Percentiles rank a stretch among this genome's conserved stretches.
phyloP scores from a whole-genome alignment of 2,888 invertebrate species.

The Hypomecis atomaria region DNA sequence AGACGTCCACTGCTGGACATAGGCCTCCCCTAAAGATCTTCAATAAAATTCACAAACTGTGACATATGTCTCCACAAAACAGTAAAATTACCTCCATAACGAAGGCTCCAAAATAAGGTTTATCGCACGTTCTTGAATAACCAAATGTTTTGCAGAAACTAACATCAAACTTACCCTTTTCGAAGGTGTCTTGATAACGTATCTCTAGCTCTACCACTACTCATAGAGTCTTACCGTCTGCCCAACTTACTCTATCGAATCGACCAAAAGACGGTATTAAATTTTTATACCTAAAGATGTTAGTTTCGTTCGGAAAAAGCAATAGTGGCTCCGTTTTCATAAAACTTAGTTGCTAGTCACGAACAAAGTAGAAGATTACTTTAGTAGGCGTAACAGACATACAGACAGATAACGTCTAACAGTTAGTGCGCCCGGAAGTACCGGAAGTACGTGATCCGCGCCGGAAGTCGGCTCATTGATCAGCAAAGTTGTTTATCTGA shows the following conservation, averaged over 20 bases:
- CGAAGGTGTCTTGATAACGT: neutral
- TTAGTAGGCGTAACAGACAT: slow-evolving; percentile 26
- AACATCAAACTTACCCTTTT: neutral
- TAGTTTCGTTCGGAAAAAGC: neutral
- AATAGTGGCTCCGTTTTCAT: neutral
- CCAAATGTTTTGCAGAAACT: too few relatives aligned
- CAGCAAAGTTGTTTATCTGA: slow-evolving; percentile 16
- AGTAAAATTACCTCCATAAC: too few relatives aligned
- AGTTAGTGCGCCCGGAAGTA: slow-evolving; percentile 15
- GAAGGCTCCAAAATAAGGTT: too few relatives aligned
- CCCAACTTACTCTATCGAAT: neutral
- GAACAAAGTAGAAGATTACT: slow-evolving; percentile 23
- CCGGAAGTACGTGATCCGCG: slow-evolving; percentile 16
- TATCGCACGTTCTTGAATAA: too few relatives aligned
- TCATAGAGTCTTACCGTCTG: neutral
- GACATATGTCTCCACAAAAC: too few relatives aligned
- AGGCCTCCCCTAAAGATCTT: too few relatives aligned
- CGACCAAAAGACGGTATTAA: neutral
- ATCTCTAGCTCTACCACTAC: neutral
- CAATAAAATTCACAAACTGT: too few relatives aligned
- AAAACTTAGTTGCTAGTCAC: neutral
- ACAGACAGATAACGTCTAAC: slow-evolving; percentile 27
- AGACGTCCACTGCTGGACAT: too few relatives aligned
- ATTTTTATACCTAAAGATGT: too few relatives aligned
- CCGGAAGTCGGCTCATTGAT: slow-evolving; percentile 25